These are phyloP conservation scores for Bovichtus variegatus DNA, from an alignment of 2,797 vertebrate species.

Conservation along the genomic window DNA sequence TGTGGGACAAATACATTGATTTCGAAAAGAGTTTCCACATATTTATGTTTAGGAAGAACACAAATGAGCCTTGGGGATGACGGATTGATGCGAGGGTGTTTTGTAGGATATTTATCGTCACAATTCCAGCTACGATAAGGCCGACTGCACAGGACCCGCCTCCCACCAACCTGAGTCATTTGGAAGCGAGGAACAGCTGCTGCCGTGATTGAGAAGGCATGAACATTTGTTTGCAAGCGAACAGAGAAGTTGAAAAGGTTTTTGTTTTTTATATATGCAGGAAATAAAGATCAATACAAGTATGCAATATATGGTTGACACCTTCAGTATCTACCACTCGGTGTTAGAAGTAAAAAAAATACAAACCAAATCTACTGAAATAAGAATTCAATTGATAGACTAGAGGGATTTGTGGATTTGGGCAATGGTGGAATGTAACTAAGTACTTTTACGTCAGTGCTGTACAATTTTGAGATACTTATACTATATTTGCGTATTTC, in stretches of 20 bases:
- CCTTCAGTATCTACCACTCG: not conserved
- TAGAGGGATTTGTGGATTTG: too few relatives aligned
- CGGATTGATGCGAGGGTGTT: too few relatives aligned
- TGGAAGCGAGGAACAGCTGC: too few relatives aligned
- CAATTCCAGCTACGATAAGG: not conserved
- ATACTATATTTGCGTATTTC: too few relatives aligned
- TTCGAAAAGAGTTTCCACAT: not conserved
- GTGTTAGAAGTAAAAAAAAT: not conserved
- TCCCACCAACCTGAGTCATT: not conserved
- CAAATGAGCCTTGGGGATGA: too few relatives aligned
- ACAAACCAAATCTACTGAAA: not conserved
- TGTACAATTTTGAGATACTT: too few relatives aligned
- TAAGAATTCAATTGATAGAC: too few relatives aligned
- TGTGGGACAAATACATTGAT: not conserved
- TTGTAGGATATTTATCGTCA: not conserved
- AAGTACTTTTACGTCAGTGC: too few relatives aligned
- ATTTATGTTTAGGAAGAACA: not conserved
- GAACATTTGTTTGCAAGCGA: too few relatives aligned
- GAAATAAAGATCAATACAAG: not conserved
- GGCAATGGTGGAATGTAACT: too few relatives aligned
- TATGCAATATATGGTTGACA: not conserved
- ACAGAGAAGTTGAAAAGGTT: not conserved
- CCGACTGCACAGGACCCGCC: not conserved
- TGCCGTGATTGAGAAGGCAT: too few relatives aligned
- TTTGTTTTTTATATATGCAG: not conserved